Conservation (phyloP, 2,797 vertebrate species). For the Cephalopachus bancanus region DNA sequence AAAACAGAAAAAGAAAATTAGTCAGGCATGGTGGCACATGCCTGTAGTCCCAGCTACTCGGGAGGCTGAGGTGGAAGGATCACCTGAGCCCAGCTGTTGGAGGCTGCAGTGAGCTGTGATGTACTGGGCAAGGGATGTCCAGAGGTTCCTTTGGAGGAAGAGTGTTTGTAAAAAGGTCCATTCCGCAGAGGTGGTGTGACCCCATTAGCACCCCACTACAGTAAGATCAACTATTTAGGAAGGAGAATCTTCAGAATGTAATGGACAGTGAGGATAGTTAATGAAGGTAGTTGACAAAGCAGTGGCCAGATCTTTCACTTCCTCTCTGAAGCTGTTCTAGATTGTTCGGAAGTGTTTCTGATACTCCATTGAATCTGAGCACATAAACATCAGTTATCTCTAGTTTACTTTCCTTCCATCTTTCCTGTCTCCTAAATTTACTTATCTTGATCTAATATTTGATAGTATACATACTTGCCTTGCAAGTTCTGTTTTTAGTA, state of each 20-base stretch:
- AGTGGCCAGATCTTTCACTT: not conserved
- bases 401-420: not conserved
- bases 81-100: no score
- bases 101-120: not conserved
- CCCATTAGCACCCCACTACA: not conserved
- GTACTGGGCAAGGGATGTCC: not conserved
- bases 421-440: not conserved
- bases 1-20: no score
- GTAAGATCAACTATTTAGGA: not conserved
- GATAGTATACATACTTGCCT: slow-evolving; percentile 17
- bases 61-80: no score
- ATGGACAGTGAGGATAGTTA: not conserved
- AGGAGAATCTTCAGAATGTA: not conserved
- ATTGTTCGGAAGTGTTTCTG: not conserved
- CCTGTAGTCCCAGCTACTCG: no score
- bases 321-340: not conserved
- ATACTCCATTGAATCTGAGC: not conserved
- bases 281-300: not conserved
- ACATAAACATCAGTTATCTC: not conserved
- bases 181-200: not conserved
- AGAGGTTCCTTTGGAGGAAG: not conserved
- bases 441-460: slow-evolving; percentile 37
- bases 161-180: not conserved
- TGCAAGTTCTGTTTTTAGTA: not conserved
- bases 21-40: no score